Percentiles rank a stretch among this genome's conserved stretches.
phyloP scores from a whole-genome alignment of 2,113 vertebrate species.

The Urocitellus parryii region DNA sequence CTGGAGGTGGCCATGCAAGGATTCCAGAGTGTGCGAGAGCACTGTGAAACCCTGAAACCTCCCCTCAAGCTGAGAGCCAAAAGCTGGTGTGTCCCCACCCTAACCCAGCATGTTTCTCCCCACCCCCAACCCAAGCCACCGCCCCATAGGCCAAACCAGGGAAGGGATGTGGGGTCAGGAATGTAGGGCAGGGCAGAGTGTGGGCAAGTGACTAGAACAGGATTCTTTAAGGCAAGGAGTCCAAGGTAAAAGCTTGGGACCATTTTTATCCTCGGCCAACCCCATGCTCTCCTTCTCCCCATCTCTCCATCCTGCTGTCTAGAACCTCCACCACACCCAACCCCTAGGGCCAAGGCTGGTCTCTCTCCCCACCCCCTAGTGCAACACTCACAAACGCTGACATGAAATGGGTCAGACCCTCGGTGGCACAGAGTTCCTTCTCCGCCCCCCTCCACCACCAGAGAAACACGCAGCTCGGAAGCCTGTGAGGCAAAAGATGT shows the following conservation, averaged over 20 bases:
- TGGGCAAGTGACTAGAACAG: not conserved
- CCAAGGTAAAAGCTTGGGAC: not conserved
- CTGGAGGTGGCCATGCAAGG: no score
- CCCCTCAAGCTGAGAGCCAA: slow-evolving; percentile 16
- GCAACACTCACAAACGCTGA: not conserved
- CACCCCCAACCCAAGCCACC: slow-evolving; percentile 42
- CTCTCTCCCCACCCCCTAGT: not conserved
- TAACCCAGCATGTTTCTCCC: not conserved
- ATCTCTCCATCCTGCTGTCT: accelerated
- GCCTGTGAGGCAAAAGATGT: not conserved
- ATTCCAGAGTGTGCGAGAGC: not conserved
- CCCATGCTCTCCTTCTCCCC: not conserved
- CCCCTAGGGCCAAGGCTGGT: not conserved
- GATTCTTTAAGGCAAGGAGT: not conserved
- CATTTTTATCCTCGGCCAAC: not conserved
- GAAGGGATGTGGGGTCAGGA: slow-evolving; percentile 43
- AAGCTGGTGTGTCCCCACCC: slow-evolving; percentile 9
- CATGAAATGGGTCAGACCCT: not conserved
- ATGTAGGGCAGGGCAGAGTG: slow-evolving; percentile 54
- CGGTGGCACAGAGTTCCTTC: not conserved
- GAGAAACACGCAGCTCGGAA: not conserved
- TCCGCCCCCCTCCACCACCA: not conserved
- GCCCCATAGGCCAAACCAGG: slow-evolving; percentile 14
- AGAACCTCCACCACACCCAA: not conserved
- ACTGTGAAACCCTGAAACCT: slow-evolving; percentile 36